Evolutionary conservation across 1,140 invertebrate species (phyloP), one percentile per base, ranked within the genome.

Genomic region (Palaemon carinicauda): DNA sequence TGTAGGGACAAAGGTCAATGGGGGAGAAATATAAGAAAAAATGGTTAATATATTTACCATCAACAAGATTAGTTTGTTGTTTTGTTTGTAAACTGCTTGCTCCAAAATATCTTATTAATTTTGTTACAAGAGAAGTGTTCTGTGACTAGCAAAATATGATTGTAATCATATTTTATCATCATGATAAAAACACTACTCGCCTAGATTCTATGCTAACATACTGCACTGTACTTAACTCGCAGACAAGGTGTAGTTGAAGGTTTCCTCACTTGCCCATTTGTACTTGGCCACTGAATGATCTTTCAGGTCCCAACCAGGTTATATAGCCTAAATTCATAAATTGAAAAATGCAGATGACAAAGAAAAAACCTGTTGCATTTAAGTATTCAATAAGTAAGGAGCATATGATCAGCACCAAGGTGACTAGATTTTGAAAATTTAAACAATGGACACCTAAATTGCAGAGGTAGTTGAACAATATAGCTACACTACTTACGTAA

Each of bases 41-140:
- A 80, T 87, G 69, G 79, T 82, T 87, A 83, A 33, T 85, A 74
- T 83, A 82, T 89, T 89, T 86, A 88, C 85, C 80, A 88, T 89
- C 77, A 88, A 89, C 69, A 81, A 51, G 77, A 89, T 85, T 60
- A 88, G 82, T 88, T 88, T 85, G 69, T 82, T 79, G 77, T 79
- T 89, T 80, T 89, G 78, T 88, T 88, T 89, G 88, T 85, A 89
- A 88, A 89, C 75, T 88, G 71, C 82, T 89, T 77, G 84, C 78
- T 87, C 69, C 60, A 75, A 78, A 56, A 78, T 87, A 54, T 89
- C 80, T 54, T 73, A 80, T 52, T 17, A 9, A 53, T 53, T 79
- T 79, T 79, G 51, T 83, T 71, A 83, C 24, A 83, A 83, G 81
- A 74, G 71, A 83, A 83, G 69, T 65, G 71, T 83, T 83, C 81